Evolutionary conservation across 2,113 vertebrate genomes (phyloP).

Genomic region (Paramormyrops kingsleyae): DNA sequence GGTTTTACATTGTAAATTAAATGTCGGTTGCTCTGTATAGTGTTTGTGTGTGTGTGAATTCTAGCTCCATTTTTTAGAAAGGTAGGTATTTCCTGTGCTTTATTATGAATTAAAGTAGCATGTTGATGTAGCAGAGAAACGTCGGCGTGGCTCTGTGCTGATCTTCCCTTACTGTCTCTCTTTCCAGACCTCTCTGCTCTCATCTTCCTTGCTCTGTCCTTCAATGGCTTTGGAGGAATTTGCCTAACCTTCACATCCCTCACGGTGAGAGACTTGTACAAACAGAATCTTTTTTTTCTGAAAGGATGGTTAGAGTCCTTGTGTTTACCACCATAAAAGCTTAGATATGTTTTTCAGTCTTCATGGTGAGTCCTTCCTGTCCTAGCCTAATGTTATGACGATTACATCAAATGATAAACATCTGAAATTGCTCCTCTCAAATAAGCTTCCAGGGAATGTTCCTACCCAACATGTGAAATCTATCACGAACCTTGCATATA

Average conservation of each 20-base stretch:
- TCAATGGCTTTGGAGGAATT: slow-evolving; percentile 87
- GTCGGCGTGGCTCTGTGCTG: background rate
- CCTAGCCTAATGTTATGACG: background rate
- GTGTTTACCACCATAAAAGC: background rate
- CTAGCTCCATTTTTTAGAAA: background rate
- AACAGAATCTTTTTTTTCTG: background rate
- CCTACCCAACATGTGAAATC: background rate
- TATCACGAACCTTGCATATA: background rate
- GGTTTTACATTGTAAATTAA: background rate
- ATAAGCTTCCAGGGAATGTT: background rate
- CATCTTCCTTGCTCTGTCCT: slow-evolving; percentile 79
- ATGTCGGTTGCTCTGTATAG: background rate
- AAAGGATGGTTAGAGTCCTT: background rate
- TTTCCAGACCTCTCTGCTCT: slow-evolving; percentile 67
- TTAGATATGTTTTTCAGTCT: background rate
- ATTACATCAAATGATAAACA: background rate
- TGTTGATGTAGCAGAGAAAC: background rate
- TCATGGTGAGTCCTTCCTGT: background rate
- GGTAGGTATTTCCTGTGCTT: background rate
- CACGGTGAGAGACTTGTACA: slow-evolving; percentile 67
- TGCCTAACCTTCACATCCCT: slow-evolving; percentile 87
- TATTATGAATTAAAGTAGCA: background rate
- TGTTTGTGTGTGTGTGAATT: background rate
- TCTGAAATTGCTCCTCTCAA: background rate
- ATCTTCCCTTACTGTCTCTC: slow-evolving; percentile 8